Evolutionary conservation across 1,140 invertebrate species (phyloP), one percentile per base, ranked within the genome.

Genomic region (Drosophila rhopaloa): DNA sequence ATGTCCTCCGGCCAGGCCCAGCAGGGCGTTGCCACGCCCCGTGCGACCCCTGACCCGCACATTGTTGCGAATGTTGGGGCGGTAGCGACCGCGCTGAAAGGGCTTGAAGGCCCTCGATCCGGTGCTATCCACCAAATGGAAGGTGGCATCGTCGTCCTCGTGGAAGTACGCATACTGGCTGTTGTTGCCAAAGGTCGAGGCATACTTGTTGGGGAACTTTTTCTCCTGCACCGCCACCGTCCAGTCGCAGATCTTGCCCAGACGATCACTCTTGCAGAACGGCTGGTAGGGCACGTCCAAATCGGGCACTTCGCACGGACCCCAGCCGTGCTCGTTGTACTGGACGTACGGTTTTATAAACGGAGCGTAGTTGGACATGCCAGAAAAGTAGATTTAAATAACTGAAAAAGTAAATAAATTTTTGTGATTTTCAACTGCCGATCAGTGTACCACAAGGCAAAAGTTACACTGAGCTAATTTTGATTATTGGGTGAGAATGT

Each of bases 191-290:
- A 99, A 99, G 68, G 98, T 97, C n/a, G 98, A 99, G 55, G 96
- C 95, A 92, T 99, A 99, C 92, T 99, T 99, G 90, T 97, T 97
- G 97, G 77, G 10, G 40, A 70, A 98, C 93, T 98, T 97, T 82
- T 98, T 97, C 91, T 99, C 98, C 97, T 91, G 97, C 97, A 10
- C 95, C 95, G 14, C 96, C 95, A 59, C 97, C 95, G 97, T 99
- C 98, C 98, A 99, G 92, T 99, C 98, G 79, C 98, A 98, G 68
- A 99, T 98, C 96, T 99, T 99, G 81, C 98, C 98, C 56, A 99
- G 93, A 76, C 98, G 95, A 93, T 99, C 98, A 58, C 97, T 97
- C 94, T 99, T 99, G 58, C 98, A 98, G 92, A 99, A 99, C 10
- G 98, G 98, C 93, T 99, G 98, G 93, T 99, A 99, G 0, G 98